phyloP scores from a whole-genome alignment of 2,797 vertebrate genomes.

The Lepilemur ruficaudatus region DNA sequence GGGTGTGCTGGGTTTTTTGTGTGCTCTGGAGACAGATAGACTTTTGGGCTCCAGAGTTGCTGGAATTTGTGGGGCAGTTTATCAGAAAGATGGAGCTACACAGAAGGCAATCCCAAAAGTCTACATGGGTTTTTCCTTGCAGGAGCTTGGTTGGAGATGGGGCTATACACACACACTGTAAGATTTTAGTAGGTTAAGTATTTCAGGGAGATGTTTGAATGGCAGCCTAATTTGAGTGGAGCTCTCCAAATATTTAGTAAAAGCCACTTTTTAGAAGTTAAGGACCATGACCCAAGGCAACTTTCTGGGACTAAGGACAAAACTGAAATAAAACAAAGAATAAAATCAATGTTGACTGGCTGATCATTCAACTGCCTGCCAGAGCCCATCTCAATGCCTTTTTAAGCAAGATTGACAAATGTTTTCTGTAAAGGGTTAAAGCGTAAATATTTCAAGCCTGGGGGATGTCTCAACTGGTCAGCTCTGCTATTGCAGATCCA shows the following conservation, averaged over 20 bases:
- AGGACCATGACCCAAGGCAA: neutral
- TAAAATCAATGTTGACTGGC: neutral
- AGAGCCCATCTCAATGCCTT: neutral
- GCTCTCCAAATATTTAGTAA: neutral
- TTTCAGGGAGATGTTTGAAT: neutral
- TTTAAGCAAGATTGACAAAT: neutral
- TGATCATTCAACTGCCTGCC: neutral
- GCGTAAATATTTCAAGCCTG: neutral
- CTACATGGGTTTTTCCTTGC: neutral
- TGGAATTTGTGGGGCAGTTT: neutral
- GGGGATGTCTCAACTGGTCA: neutral
- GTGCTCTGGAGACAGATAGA: neutral
- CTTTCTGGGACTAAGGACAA: neutral
- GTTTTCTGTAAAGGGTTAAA: neutral
- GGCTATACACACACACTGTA: accelerated
- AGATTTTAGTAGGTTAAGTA: neutral
- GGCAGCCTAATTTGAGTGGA: neutral
- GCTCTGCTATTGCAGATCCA: neutral
- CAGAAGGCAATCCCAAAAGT: neutral
- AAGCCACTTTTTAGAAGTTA: neutral
- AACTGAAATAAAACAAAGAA: neutral
- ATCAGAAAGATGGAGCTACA: neutral
- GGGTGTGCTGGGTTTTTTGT: too few relatives aligned
- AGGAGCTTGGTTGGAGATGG: neutral
- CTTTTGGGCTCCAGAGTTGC: neutral